These are phyloP conservation scores for Drosophila equinoxialis DNA, from an alignment of 1,140 invertebrate genomes.

Conservation along the genomic window DNA sequence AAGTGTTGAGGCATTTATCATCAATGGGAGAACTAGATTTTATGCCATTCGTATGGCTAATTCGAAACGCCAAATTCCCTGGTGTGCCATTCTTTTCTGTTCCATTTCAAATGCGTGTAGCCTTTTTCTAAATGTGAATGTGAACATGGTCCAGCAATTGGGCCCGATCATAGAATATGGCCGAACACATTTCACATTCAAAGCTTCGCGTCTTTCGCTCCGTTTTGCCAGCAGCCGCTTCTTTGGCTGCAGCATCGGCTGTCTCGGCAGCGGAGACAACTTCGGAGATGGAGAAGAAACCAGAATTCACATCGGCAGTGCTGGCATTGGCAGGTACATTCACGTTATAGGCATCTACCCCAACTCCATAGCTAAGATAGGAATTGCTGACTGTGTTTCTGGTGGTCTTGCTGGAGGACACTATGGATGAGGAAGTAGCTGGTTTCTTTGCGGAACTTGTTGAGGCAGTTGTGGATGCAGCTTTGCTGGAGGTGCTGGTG, in stretches of 20 bases:
- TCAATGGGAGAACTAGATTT: constrained; percentile 2
- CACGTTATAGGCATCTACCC: constrained; percentile 61
- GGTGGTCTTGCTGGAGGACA: constrained; percentile 22
- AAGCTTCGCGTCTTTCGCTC: constrained; percentile 78
- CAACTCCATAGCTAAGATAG: constrained; percentile 61
- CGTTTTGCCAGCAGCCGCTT: constrained; percentile 50
- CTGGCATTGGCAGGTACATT: constrained; percentile 50
- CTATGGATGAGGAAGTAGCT: not conserved
- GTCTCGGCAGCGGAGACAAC: constrained; percentile 72
- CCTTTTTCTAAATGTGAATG: constrained; percentile 88
- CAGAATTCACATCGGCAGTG: constrained; percentile 62
- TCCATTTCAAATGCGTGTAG: not conserved
- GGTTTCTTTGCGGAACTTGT: constrained; percentile 37
- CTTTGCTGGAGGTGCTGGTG: constrained; percentile 22
- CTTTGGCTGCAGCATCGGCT: constrained; percentile 64
- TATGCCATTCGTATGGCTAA: not conserved
- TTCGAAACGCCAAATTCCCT: not conserved
- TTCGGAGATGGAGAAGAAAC: constrained; percentile 75
- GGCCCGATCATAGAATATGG: constrained; percentile 88
- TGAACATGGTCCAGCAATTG: constrained; percentile 90
- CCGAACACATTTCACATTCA: constrained; percentile 92
- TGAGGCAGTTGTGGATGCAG: not conserved
- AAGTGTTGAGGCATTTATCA: constrained; percentile 2
- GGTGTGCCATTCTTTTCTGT: not conserved
- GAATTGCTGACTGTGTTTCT: constrained; percentile 55